These are phyloP conservation scores for Coregonus clupeaformis DNA, from an alignment of 2,113 vertebrate genomes.

Conservation along the genomic window DNA sequence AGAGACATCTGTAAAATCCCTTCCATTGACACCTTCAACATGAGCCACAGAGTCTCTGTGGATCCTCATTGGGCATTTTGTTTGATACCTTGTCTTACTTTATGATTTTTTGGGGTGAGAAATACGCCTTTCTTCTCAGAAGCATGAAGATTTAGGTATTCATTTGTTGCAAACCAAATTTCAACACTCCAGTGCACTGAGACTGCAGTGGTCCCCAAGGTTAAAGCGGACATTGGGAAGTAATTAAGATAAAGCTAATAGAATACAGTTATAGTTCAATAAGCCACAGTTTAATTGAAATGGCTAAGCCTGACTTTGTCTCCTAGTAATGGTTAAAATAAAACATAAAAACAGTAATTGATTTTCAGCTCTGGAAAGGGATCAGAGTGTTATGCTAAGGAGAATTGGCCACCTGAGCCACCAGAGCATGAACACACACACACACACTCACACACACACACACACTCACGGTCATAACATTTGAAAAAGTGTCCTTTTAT, in stretches of 20 bases:
- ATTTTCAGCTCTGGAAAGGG: conserved; percentile 34
- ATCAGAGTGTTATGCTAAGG: conserved; percentile 20
- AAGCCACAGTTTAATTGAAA: conserved; percentile 65
- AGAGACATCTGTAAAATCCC: background rate
- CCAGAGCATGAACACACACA: background rate
- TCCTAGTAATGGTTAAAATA: conserved; percentile 36
- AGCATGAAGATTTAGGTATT: conserved; percentile 14
- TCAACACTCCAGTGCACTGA: conserved; percentile 30
- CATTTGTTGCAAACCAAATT: conserved; percentile 41
- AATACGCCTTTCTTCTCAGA: background rate
- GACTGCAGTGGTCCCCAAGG: conserved; percentile 45
- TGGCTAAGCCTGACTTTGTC: conserved; percentile 33
- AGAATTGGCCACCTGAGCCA: conserved; percentile 28
- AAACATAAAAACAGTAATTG: conserved; percentile 50
- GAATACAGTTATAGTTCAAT: conserved; percentile 61
- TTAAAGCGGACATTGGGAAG: conserved; percentile 52
- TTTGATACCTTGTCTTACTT: conserved; percentile 14
- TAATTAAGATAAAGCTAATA: conserved; percentile 75
- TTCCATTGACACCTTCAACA: background rate
- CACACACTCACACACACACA: background rate
- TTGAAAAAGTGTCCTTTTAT: too few relatives aligned
- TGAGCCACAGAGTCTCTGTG: background rate
- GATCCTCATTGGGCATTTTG: background rate
- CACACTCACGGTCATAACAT: background rate
- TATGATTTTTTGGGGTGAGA: background rate